Evolutionary conservation across 1,140 invertebrate genomes (phyloP).

Genomic region (Carposina sasakii): DNA sequence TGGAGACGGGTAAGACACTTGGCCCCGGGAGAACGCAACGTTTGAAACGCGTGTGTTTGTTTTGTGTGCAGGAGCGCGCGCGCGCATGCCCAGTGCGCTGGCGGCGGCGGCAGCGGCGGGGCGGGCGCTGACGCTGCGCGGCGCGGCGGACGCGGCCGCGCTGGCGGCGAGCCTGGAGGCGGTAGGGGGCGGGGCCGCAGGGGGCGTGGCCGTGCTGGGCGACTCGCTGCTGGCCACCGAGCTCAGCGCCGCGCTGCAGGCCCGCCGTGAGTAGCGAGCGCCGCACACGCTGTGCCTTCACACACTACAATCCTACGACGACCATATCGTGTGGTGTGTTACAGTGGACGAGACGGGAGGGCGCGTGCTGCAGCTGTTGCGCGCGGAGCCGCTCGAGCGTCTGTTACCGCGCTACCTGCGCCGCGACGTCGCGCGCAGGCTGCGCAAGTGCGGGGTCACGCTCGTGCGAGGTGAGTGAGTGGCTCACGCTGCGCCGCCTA

Average conservation of each 20-base stretch:
- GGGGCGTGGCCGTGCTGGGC: constrained; percentile 15
- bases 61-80: too few species aligned
- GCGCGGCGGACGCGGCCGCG: constrained; percentile 9
- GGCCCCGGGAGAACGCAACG: too few species aligned
- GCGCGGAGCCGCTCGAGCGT: constrained; percentile 32
- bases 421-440: constrained; percentile 32
- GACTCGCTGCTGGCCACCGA: constrained; percentile 39
- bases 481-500: too few species aligned
- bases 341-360: background rate
- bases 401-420: constrained; percentile 43
- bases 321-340: too few species aligned
- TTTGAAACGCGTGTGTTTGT: too few species aligned
- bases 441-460: constrained; percentile 29
- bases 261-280: constrained; percentile 14
- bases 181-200: background rate
- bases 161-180: constrained; percentile 20
- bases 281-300: background rate
- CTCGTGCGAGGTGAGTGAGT: too few species aligned
- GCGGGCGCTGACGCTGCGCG: constrained; percentile 12
- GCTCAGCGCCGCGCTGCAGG: constrained; percentile 43
- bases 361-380: constrained; percentile 28
- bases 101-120: constrained; percentile 13
- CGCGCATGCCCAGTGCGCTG: constrained; percentile 7
- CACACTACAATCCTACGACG: too few species aligned
- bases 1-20: too few species aligned